Evolutionary conservation across 2,113 vertebrate species (phyloP).

Genomic region (Cairina moschata): DNA sequence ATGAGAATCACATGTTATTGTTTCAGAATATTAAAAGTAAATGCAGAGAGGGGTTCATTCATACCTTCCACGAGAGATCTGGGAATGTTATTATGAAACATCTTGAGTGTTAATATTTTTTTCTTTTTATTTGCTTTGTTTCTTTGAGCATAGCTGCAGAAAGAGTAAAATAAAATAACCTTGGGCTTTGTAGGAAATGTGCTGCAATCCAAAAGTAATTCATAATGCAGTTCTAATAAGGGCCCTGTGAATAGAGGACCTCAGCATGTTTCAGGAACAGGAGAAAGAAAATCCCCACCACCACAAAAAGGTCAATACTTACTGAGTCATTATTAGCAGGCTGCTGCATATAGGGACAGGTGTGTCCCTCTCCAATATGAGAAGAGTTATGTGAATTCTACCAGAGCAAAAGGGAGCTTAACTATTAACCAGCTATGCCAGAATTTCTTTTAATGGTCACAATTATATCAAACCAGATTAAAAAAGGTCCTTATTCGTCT

Average conservation of each 20-base stretch:
- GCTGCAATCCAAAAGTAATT: constrained; percentile 38
- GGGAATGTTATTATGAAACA: neutral
- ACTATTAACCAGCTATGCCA: neutral
- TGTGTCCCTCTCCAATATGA: accelerated
- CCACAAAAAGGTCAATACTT: neutral
- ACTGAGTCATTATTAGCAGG: neutral
- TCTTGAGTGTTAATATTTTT: constrained; percentile 31
- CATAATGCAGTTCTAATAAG: neutral
- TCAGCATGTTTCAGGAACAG: neutral
- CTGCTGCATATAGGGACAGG: neutral
- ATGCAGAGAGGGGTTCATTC: constrained; percentile 46
- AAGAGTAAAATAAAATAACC: constrained; percentile 41
- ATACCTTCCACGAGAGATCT: constrained; percentile 12
- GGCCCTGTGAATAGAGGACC: neutral
- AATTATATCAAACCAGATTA: neutral
- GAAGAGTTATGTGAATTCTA: accelerated
- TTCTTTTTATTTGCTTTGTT: constrained; percentile 64
- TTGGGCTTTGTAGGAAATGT: constrained; percentile 16
- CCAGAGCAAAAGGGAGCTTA: neutral
- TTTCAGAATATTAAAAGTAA: constrained; percentile 45
- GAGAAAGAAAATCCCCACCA: neutral
- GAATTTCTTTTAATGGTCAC: neutral
- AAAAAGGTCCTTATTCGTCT: neutral
- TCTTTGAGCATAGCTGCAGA: constrained; percentile 30
- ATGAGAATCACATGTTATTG: neutral